Conservation (phyloP, 2,113 vertebrate genomes). For the Pao palembangensis region DNA sequence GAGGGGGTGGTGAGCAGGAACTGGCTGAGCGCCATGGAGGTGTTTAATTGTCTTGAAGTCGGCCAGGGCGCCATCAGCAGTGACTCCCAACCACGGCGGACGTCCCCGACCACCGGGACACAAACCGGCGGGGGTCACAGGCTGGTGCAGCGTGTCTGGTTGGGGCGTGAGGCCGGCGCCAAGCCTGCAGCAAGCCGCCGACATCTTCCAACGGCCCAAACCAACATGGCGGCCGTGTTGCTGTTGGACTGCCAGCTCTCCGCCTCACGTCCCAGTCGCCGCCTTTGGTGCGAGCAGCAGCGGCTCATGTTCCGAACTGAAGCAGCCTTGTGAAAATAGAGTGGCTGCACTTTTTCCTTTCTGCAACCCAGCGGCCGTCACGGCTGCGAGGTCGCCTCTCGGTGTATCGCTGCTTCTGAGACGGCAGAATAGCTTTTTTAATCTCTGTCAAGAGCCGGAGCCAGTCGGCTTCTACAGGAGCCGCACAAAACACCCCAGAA, state of each 20-base stretch:
- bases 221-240: conserved; percentile 15
- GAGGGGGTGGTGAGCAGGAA: conserved; percentile 3
- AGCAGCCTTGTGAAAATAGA: conserved; percentile 2
- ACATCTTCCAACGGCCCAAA: conserved; percentile 3
- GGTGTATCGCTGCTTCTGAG: conserved; percentile 20
- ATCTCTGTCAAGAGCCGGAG: conserved; percentile 51
- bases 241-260: conserved; percentile 2
- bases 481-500: conserved; percentile 39
- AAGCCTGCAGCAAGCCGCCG: neutral
- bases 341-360: conserved; percentile 10
- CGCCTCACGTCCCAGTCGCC: neutral
- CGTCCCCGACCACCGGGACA: neutral
- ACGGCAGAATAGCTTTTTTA: conserved; percentile 41
- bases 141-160: too few species aligned
- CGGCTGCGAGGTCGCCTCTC: conserved; percentile 11
- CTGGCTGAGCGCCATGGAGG: conserved; percentile 56
- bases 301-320: conserved; percentile 3
- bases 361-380: conserved; percentile 18
- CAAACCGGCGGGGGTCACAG: too few species aligned
- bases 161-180: too few species aligned
- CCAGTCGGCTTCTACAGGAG: conserved; percentile 25
- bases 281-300: neutral
- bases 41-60: conserved; percentile 69
- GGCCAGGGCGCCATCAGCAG: conserved; percentile 24
- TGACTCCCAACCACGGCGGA: conserved; percentile 43